A percentile compares a stretch with the other conserved stretches of the same genome.
Conservation (phyloP, 2,888 invertebrate species). For the Erannis defoliaria region DNA sequence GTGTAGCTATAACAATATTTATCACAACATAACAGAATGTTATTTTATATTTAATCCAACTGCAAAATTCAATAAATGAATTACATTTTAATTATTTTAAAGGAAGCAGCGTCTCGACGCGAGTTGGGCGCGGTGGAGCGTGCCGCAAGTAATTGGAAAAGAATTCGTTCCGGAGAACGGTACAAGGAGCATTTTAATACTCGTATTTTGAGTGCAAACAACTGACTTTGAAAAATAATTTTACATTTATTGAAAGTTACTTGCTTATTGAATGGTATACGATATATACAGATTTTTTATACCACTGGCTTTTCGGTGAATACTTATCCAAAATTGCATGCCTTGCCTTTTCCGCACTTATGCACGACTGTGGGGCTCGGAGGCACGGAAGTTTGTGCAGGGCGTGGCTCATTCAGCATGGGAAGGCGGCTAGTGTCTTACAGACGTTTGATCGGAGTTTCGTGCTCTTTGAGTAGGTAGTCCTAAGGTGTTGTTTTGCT, state of each 20-base stretch:
- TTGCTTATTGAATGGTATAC: too few species aligned
- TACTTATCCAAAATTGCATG: too few species aligned
- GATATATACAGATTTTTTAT: too few species aligned
- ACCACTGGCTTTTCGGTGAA: too few species aligned
- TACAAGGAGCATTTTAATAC: conserved; percentile 48
- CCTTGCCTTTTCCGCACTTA: too few species aligned
- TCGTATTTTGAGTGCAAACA: conserved; percentile 50
- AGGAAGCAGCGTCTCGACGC: conserved; percentile 27
- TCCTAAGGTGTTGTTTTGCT: too few species aligned
- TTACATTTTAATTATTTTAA: conserved; percentile 39
- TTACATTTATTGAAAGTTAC: conserved; percentile 16
- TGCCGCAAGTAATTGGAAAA: conserved; percentile 49
- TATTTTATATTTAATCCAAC: neutral
- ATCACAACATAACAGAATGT: neutral
- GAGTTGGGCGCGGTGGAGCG: conserved; percentile 43
- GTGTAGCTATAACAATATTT: neutral
- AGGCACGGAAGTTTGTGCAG: too few species aligned
- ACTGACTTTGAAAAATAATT: conserved; percentile 33
- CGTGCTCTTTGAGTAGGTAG: too few species aligned
- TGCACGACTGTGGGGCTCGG: too few species aligned
- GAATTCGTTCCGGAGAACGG: conserved; percentile 41
- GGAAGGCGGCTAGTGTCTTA: too few species aligned
- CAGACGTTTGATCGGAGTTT: too few species aligned
- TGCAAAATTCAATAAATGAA: conserved; percentile 35
- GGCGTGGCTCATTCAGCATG: too few species aligned